Percentiles rank a stretch among this genome's conserved stretches.
Conservation (phyloP, 2,888 invertebrate species). For the Ganaspis brasiliensis region DNA sequence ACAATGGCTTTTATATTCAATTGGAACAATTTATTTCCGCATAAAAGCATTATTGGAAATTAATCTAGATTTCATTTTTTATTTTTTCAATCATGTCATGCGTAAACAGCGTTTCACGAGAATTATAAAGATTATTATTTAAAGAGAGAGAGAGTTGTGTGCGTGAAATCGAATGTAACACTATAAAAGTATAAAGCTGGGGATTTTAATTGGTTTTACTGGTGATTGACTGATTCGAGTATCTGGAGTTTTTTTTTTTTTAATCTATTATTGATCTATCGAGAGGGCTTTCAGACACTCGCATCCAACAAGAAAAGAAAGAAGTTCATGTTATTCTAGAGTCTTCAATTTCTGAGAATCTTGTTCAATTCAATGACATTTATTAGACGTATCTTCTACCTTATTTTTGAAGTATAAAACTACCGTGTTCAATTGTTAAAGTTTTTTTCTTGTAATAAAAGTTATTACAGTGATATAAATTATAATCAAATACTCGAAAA, state of each 20-base stretch:
- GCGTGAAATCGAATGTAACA: neutral
- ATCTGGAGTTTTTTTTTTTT: slow-evolving; percentile 8
- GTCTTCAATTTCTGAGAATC: neutral
- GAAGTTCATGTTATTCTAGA: neutral
- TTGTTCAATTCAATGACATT: neutral
- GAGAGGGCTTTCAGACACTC: neutral
- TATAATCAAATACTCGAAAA: too few relatives aligned
- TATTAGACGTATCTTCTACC: neutral
- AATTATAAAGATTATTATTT: neutral
- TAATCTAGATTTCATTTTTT: neutral
- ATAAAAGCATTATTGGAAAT: slow-evolving; percentile 1
- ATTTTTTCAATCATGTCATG: neutral
- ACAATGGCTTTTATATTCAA: neutral
- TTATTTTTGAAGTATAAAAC: too few relatives aligned
- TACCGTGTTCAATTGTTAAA: too few relatives aligned
- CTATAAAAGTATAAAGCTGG: neutral
- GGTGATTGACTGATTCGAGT: slow-evolving; percentile 20
- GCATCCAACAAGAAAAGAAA: neutral
- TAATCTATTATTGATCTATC: slow-evolving; percentile 4
- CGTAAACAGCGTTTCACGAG: slow-evolving; percentile 2
- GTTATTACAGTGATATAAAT: too few relatives aligned
- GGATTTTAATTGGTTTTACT: slow-evolving; percentile 53
- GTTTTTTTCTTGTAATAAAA: too few relatives aligned
- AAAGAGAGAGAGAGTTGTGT: neutral
- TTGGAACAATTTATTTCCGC: neutral